Conservation (phyloP, 2,113 vertebrate genomes). For the Lophius piscatorius region DNA sequence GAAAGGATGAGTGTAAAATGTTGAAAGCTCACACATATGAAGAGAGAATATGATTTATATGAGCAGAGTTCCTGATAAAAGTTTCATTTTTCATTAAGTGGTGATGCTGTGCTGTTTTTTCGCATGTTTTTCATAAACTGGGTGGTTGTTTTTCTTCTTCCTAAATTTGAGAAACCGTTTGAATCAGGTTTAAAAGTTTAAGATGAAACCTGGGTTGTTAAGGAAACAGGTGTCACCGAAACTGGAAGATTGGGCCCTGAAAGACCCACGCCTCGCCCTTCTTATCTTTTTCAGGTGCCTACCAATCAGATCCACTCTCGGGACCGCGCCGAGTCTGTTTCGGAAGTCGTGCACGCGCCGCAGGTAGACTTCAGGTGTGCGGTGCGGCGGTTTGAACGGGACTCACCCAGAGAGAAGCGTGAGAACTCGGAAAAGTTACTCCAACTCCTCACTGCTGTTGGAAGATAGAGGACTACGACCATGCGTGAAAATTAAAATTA, state of each 20-base stretch:
- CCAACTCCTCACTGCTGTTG: not conserved
- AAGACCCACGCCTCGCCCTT: not conserved
- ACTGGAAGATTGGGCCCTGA: slow-evolving; percentile 12
- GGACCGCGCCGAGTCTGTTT: slow-evolving; percentile 43
- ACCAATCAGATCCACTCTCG: slow-evolving; percentile 51
- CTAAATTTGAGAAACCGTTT: too few relatives aligned
- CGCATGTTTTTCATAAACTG: too few relatives aligned
- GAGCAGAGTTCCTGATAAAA: too few relatives aligned
- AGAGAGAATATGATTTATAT: too few relatives aligned
- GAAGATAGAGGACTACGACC: not conserved
- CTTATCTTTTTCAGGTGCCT: not conserved
- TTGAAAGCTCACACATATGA: too few relatives aligned
- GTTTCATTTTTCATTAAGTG: too few relatives aligned
- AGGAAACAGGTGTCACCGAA: slow-evolving; percentile 32
- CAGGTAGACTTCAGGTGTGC: slow-evolving; percentile 60
- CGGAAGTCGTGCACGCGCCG: slow-evolving; percentile 42
- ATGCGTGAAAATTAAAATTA: not conserved
- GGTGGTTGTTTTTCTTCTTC: too few relatives aligned
- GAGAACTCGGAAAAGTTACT: not conserved
- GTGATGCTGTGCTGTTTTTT: too few relatives aligned
- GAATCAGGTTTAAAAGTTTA: too few relatives aligned
- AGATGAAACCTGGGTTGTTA: slow-evolving; percentile 10
- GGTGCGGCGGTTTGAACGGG: slow-evolving; percentile 1
- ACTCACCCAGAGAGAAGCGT: not conserved
- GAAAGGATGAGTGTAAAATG: too few relatives aligned